Evolutionary conservation across 1,140 invertebrate species (phyloP).

Genomic region (Dolichoris vasculosae): DNA sequence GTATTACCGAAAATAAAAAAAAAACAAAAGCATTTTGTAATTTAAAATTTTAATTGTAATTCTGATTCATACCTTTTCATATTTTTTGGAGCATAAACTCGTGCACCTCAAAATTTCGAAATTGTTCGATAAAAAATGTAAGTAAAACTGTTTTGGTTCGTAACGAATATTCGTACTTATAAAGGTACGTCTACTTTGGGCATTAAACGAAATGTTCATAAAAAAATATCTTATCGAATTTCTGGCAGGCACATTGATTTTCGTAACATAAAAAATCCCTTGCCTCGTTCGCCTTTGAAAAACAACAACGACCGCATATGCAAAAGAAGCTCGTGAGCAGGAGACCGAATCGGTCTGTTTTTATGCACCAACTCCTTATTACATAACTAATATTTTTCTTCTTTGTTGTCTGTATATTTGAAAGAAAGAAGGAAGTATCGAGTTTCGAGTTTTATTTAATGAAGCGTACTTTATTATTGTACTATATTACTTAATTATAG

Average conservation of each 20-base stretch:
- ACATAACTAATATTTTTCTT: conserved; percentile 13
- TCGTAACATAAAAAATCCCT: background rate
- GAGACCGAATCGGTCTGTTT: conserved; percentile 7
- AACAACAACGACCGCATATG: background rate
- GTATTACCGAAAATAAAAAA: too few relatives aligned
- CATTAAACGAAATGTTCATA: background rate
- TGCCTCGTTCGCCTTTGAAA: background rate
- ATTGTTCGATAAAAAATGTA: too few relatives aligned
- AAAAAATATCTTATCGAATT: conserved; percentile 15
- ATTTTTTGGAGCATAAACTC: too few relatives aligned
- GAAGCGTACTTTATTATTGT: background rate
- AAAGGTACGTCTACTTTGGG: too few relatives aligned
- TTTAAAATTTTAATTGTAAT: too few relatives aligned
- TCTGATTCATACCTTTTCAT: too few relatives aligned
- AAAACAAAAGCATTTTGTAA: too few relatives aligned
- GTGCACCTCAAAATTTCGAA: too few relatives aligned
- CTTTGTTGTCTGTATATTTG: too few relatives aligned
- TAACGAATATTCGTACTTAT: too few relatives aligned
- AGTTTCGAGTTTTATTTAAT: background rate
- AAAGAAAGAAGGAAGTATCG: background rate
- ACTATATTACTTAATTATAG: too few relatives aligned
- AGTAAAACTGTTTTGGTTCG: too few relatives aligned
- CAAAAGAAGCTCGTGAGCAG: background rate
- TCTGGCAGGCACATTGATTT: background rate
- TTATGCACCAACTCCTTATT: background rate